Conservation (phyloP, 2,797 vertebrate species). For the Pseudotriccus pelzelni region DNA sequence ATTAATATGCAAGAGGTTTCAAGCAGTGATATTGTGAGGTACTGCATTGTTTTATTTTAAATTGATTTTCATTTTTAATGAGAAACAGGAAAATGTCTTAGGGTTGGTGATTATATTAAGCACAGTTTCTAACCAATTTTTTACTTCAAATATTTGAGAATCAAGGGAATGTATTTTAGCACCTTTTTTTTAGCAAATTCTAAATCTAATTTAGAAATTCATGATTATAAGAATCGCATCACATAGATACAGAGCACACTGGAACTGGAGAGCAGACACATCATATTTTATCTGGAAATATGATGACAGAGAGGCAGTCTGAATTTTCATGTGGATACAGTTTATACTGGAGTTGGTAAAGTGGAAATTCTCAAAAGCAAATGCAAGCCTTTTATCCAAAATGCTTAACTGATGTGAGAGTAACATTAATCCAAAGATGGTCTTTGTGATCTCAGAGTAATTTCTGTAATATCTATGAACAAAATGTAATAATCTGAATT, state of each 20-base stretch:
- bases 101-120: not conserved
- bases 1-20: not conserved
- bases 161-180: not conserved
- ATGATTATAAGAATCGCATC: not conserved
- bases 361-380: not conserved
- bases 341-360: not conserved
- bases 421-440: not conserved
- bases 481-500: not conserved
- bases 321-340: not conserved
- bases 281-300: not conserved
- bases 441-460: not conserved
- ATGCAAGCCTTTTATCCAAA: not conserved
- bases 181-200: not conserved
- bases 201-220: not conserved
- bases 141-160: not conserved
- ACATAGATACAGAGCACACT: not conserved
- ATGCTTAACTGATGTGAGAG: not conserved
- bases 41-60: not conserved
- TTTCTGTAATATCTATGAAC: not conserved
- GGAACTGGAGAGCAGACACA: not conserved
- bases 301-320: not conserved
- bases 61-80: not conserved
- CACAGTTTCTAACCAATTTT: not conserved
- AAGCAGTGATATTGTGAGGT: not conserved
- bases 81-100: rapidly evolving